Evolutionary conservation across 1,140 invertebrate genomes (phyloP), one percentile per base, ranked within the genome.

Genomic region (Helicoverpa zea): DNA sequence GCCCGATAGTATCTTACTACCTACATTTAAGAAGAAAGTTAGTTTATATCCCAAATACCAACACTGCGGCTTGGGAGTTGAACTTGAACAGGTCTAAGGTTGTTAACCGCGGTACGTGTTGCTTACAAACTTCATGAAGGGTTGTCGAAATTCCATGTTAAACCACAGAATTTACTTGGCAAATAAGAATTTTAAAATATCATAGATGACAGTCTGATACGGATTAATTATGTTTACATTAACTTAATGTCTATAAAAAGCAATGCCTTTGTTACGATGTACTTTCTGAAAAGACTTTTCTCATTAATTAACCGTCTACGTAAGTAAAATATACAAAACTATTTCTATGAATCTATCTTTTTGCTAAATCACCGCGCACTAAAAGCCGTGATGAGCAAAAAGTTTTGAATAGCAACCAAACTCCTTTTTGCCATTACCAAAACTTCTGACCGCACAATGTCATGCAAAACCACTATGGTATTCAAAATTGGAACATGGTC

Each of bases 351-450:
- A 43, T 5, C 35, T 43, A 43, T 43, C 35, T 43, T 43, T 43
- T 43, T 43, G 35, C 35, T 43, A 43, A 43, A 43, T 43, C 35
- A 43, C 35, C 35, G 35, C 35, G 0, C 35, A 58, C 56, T 58
- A 66, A 66, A 66, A 66, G 13, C 43, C 16, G 9, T 49, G 11
- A 66, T 66, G 47, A 66, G 63, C 63, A 66, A 66, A 66, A 66
- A 66, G 35, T n/a, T 66, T 66, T 66, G n/a, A 47, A 49, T 16
- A 49, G 35, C 2, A 43, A 43, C 5, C 35, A 7, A 10, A 43
- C n/a, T 12, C 35, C 9, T 66, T 66, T 66, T 66, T 66, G 63
- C 63, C 11, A 49, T n/a, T 47, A 64, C 47, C 35, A 35, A 66
- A 66, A 66, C 30, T 66, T 49, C 30, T 59, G 11, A 47, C 63